Evolutionary conservation across 2,797 vertebrate genomes (phyloP), one percentile per base, ranked within the genome.

Genomic region (Oceanodroma leucorhoa): DNA sequence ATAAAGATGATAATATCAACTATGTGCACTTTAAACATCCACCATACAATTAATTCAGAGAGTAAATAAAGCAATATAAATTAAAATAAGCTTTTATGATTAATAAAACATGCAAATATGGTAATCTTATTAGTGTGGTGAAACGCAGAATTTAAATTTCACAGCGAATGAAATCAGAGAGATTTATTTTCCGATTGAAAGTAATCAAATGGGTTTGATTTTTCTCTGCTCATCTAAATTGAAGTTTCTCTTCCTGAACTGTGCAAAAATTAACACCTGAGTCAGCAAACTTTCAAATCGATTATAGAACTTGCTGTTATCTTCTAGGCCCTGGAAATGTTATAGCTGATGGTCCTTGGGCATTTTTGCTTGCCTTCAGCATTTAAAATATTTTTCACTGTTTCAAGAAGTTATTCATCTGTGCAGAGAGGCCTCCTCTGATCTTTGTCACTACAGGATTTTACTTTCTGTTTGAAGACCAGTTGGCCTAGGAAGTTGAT

Each of bases 41-140:
- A 81, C 40, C n/a, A 53, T 66, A 66, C 41, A 94, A 94, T 87
- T 96, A 91, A 95, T 95, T 93, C 83, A 95, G 61, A 93, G 95
- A 79, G 45, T 45, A 93, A 93, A 86, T 77, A 93, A 97, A 91
- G 24, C 11, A 36, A 26, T 66, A 60, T 66, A 93, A 95, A 91
- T 92, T 67, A 91, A 95, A 94, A 85, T 53, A 93, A 93, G 30
- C 6, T 84, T 93, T 94, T 83, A 51, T 88, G 83, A 90, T 64
- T 67, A 94, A 87, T 95, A 96, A 96, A 96, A 65, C 22, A 78
- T 55, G 23, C 7, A 11, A 82, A 88, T 91, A 84, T 69, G 43
- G 24, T 81, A 93, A 89, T 87, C 89, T 89, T 80, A 91, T 94
- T 95, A 43, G 6, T 29, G 27, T 65, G 87, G 58, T 69, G 67